Evolutionary conservation across 2,888 invertebrate species (phyloP).

Genomic region (Lacanobia oleracea): DNA sequence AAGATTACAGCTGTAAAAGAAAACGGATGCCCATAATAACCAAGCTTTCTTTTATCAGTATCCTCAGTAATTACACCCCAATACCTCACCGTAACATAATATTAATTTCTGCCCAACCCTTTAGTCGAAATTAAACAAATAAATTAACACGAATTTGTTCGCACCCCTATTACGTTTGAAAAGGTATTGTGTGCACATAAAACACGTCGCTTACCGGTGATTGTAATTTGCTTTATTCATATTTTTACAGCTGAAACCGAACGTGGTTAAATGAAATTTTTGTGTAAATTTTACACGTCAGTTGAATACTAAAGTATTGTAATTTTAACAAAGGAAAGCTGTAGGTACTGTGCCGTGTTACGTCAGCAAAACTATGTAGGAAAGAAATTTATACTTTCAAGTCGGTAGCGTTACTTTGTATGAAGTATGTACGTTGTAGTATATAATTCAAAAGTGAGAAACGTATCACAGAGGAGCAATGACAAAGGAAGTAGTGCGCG

Average conservation of each 20-base stretch:
- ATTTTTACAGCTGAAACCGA: constrained; percentile 31
- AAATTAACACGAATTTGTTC: constrained; percentile 54
- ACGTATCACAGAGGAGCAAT: constrained; percentile 36
- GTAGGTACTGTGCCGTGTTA: constrained; percentile 31
- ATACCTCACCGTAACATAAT: constrained; percentile 22
- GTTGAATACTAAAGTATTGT: constrained; percentile 34
- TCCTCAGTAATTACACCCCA: constrained; percentile 27
- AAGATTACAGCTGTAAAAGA: neutral
- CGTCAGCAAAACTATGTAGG: constrained; percentile 34
- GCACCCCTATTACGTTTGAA: constrained; percentile 34
- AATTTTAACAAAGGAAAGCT: constrained; percentile 42
- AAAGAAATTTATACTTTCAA: constrained; percentile 16
- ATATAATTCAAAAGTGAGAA: constrained; percentile 28
- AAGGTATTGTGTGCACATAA: constrained; percentile 44
- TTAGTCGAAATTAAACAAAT: constrained; percentile 48
- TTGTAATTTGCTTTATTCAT: constrained; percentile 50
- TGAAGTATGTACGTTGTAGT: neutral
- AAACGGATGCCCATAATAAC: neutral
- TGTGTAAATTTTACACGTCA: constrained; percentile 23
- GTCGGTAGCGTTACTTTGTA: constrained; percentile 10
- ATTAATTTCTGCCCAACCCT: constrained; percentile 41
- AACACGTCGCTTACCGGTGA: constrained; percentile 27
- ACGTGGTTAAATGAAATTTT: constrained; percentile 13
- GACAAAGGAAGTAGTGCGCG: constrained; percentile 56
- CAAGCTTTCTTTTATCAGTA: constrained; percentile 35